Evolutionary conservation across 2,888 invertebrate genomes (phyloP).

Genomic region (Gymnocheta viridis): DNA sequence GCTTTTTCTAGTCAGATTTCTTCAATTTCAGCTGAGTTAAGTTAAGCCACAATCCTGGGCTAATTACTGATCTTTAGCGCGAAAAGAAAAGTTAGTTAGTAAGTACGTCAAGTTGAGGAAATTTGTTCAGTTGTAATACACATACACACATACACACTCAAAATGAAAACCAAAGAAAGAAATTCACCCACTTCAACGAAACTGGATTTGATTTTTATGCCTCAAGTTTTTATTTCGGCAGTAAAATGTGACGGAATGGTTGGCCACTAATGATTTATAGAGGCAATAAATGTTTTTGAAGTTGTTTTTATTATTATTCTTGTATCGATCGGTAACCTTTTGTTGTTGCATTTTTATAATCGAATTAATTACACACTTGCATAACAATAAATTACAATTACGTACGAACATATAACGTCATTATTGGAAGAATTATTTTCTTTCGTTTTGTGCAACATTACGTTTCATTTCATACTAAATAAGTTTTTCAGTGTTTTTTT

Average conservation of each 20-base stretch:
- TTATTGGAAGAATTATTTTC: slow-evolving; percentile 69
- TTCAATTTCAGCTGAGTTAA: too few species aligned
- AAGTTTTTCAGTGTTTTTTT: slow-evolving; percentile 31
- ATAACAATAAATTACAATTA: slow-evolving; percentile 71
- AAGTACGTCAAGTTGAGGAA: too few species aligned
- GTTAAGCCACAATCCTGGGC: too few species aligned
- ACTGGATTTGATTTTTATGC: not conserved
- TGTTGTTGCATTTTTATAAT: slow-evolving; percentile 60
- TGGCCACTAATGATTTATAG: slow-evolving; percentile 50
- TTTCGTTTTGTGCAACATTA: slow-evolving; percentile 58
- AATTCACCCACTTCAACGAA: slow-evolving; percentile 1
- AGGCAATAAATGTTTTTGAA: slow-evolving; percentile 40
- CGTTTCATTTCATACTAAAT: slow-evolving; percentile 52
- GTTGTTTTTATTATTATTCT: slow-evolving; percentile 8
- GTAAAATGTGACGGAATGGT: slow-evolving; percentile 42
- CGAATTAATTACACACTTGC: slow-evolving; percentile 71
- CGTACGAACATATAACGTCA: slow-evolving; percentile 67
- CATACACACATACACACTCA: too few species aligned
- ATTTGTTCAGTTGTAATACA: not conserved
- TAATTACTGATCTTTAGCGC: too few species aligned
- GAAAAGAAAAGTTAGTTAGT: too few species aligned
- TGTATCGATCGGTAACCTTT: slow-evolving; percentile 46
- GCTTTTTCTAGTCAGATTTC: too few species aligned
- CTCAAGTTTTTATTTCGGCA: not conserved
- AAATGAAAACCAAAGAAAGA: too few species aligned